phyloP scores from a whole-genome alignment of 1,140 invertebrate genomes.

The Leptopilina clavipes region DNA sequence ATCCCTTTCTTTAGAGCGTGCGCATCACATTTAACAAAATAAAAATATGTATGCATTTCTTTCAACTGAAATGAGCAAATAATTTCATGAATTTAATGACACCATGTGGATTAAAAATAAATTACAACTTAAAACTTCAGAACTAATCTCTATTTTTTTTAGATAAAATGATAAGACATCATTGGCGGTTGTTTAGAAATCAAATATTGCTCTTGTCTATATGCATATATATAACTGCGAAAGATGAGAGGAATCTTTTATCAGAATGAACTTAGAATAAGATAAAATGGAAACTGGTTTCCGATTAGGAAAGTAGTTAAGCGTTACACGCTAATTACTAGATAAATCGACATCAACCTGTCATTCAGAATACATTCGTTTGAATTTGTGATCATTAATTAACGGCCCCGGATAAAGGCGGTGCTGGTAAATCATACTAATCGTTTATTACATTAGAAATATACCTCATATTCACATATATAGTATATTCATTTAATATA shows the following conservation, averaged over 20 bases:
- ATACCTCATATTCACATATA: neutral
- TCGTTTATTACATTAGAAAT: conserved; percentile 6
- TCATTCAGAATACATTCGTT: conserved; percentile 17
- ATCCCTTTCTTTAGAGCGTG: too few relatives aligned
- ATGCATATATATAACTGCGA: too few relatives aligned
- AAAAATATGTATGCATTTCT: too few relatives aligned
- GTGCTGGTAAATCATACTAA: conserved; percentile 22
- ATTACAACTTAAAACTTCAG: too few relatives aligned
- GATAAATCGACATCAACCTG: conserved; percentile 26
- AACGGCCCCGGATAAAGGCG: conserved; percentile 1
- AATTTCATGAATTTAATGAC: too few relatives aligned
- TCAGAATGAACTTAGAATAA: neutral
- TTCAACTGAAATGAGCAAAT: too few relatives aligned
- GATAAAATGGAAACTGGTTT: conserved; percentile 21
- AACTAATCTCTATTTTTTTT: too few relatives aligned
- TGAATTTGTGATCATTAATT: conserved; percentile 23
- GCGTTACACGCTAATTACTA: conserved; percentile 23
- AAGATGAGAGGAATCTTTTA: neutral
- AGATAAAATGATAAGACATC: too few relatives aligned
- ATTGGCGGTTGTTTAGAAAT: too few relatives aligned
- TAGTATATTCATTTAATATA: neutral
- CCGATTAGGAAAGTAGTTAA: conserved; percentile 25
- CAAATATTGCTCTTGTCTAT: too few relatives aligned
- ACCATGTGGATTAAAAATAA: too few relatives aligned
- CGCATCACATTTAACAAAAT: too few relatives aligned